Conservation (phyloP, 2,888 invertebrate genomes). For the Lepidochrysops patricia region DNA sequence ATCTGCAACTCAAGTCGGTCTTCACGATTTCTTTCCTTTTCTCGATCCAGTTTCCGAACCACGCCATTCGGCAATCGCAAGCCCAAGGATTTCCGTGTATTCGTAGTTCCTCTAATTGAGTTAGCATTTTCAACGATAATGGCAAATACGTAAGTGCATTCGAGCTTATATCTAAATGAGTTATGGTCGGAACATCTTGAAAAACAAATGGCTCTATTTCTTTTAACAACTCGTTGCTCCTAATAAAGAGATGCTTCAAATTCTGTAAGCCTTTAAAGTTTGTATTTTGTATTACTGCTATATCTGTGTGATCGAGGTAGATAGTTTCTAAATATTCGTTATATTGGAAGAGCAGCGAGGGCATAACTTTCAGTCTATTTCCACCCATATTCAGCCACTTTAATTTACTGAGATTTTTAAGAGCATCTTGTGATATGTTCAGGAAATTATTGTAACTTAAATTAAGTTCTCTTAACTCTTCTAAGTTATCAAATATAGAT, state of each 20-base stretch:
- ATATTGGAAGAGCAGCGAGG: constrained; percentile 76
- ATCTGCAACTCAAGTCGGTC: constrained; percentile 78
- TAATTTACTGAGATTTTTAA: constrained; percentile 73
- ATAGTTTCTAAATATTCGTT: constrained; percentile 76
- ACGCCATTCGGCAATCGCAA: constrained; percentile 90
- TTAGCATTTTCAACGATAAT: constrained; percentile 77
- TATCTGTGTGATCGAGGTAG: constrained; percentile 78
- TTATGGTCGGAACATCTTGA: constrained; percentile 74
- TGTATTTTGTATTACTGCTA: constrained; percentile 78
- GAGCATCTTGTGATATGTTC: constrained; percentile 75
- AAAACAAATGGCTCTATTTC: constrained; percentile 78
- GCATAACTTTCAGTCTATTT: constrained; percentile 74
- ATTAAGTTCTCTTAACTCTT: constrained; percentile 75
- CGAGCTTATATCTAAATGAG: constrained; percentile 79
- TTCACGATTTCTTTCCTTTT: constrained; percentile 62
- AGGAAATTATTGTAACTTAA: constrained; percentile 76
- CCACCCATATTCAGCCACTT: constrained; percentile 75
- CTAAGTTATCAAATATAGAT: constrained; percentile 80
- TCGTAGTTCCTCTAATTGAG: constrained; percentile 76
- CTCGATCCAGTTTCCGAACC: constrained; percentile 77
- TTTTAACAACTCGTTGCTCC: constrained; percentile 75
- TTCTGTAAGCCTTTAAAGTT: constrained; percentile 78
- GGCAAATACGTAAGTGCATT: constrained; percentile 83
- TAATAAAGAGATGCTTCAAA: constrained; percentile 74
- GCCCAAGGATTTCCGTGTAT: constrained; percentile 86